A percentile compares a stretch with the other conserved stretches of the same genome.
Evolutionary conservation across 2,113 vertebrate genomes (phyloP).

Genomic region (Falco punctatus): DNA sequence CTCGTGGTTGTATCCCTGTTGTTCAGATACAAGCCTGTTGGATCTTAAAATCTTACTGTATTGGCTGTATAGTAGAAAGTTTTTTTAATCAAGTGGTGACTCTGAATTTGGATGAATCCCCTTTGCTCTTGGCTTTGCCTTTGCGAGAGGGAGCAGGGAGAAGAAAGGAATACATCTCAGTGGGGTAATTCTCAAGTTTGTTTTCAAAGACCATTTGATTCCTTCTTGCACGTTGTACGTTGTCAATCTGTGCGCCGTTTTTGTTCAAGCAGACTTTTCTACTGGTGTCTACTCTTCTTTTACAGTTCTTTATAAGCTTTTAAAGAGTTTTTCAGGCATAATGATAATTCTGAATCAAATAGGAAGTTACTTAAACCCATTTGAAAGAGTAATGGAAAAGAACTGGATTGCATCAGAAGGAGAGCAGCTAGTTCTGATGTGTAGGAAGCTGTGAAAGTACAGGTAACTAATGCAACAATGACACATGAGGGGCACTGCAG

Average conservation of each 20-base stretch:
- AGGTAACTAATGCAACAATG: not conserved
- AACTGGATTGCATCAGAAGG: not conserved
- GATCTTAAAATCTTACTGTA: not conserved
- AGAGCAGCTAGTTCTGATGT: not conserved
- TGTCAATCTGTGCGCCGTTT: not conserved
- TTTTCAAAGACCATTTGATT: not conserved
- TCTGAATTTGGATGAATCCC: not conserved
- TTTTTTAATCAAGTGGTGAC: not conserved
- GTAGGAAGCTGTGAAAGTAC: not conserved
- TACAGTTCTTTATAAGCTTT: not conserved
- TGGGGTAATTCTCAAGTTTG: not conserved
- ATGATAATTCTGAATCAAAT: not conserved
- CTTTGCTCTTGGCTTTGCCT: not conserved
- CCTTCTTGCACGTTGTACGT: not conserved
- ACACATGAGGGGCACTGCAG: not conserved
- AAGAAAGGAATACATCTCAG: not conserved
- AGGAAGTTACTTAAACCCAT: not conserved
- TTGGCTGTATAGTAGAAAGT: not conserved
- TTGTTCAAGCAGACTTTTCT: not conserved
- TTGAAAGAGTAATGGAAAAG: not conserved
- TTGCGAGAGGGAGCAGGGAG: not conserved
- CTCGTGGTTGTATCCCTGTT: not conserved
- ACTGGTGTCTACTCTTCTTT: not conserved
- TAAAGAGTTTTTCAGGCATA: not conserved
- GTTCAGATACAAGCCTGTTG: not conserved